Percentiles rank a stretch among this genome's conserved stretches.
These are phyloP conservation scores for Chymomyza procnemis DNA, from an alignment of 2,888 invertebrate species.

Conservation along the genomic window DNA sequence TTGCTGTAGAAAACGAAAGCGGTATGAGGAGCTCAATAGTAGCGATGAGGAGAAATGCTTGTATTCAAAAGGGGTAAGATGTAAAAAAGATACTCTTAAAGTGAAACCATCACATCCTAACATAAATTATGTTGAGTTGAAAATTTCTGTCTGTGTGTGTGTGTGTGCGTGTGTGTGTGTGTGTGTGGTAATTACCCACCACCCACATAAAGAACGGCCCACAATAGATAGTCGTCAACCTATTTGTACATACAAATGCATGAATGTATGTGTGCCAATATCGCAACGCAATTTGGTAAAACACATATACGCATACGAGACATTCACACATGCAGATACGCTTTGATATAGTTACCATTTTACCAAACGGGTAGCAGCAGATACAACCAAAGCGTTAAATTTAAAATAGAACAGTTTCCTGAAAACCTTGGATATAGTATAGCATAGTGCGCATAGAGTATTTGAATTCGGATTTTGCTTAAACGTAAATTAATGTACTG, in stretches of 20 bases:
- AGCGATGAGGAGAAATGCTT: constrained; percentile 24
- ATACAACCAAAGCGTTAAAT: background rate
- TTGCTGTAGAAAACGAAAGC: constrained; percentile 46
- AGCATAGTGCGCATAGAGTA: constrained; percentile 1
- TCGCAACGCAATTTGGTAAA: background rate
- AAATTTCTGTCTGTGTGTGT: too few species aligned
- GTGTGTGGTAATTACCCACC: background rate
- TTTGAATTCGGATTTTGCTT: background rate
- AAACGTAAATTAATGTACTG: background rate
- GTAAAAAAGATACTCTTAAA: background rate
- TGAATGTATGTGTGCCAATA: background rate
- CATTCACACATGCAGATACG: background rate
- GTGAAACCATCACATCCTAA: too few species aligned
- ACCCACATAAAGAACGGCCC: too few species aligned
- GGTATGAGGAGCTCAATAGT: constrained; percentile 5
- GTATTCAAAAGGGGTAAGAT: constrained; percentile 43
- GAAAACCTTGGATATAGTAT: constrained; percentile 7
- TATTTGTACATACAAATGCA: background rate
- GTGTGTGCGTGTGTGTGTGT: too few species aligned
- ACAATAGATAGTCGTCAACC: background rate
- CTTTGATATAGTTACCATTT: background rate
- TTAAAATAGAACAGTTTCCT: background rate
- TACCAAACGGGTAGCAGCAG: background rate
- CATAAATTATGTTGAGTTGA: too few species aligned
- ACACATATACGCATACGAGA: background rate